Percentiles rank a stretch among this genome's conserved stretches.
These are phyloP conservation scores for Agonopterix heracliana DNA, from an alignment of 2,888 invertebrate species.

Conservation along the genomic window DNA sequence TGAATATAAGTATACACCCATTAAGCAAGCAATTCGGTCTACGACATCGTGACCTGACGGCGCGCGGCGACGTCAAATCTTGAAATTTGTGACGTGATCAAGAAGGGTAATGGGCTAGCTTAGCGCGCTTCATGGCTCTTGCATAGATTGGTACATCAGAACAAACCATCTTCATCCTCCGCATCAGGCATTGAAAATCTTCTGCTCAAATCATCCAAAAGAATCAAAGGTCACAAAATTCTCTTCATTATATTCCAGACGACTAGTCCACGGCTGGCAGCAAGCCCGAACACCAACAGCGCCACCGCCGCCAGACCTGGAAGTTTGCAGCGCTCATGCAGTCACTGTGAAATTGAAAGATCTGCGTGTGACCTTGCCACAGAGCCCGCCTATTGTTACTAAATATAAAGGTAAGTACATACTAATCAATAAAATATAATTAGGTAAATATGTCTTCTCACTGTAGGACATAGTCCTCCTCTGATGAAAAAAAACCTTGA, in stretches of 20 bases:
- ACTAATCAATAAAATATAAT: background rate
- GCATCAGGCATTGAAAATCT: too few relatives aligned
- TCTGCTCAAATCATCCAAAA: too few relatives aligned
- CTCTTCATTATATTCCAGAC: slow-evolving; percentile 26
- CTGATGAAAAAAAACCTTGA: too few relatives aligned
- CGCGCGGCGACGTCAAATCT: too few relatives aligned
- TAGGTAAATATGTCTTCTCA: background rate
- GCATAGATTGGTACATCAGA: too few relatives aligned
- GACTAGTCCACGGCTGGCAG: slow-evolving; percentile 90
- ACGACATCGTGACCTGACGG: too few relatives aligned
- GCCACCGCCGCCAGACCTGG: slow-evolving; percentile 86
- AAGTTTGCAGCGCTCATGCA: slow-evolving; percentile 84
- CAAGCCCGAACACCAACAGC: slow-evolving; percentile 89
- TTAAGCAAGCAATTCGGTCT: too few relatives aligned
- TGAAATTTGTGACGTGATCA: too few relatives aligned
- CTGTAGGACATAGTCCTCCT: background rate
- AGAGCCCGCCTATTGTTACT: slow-evolving; percentile 89
- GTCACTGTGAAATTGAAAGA: slow-evolving; percentile 79
- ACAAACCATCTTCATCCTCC: too few relatives aligned
- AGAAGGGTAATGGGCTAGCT: too few relatives aligned
- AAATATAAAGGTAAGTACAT: slow-evolving; percentile 91
- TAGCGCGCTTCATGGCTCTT: too few relatives aligned
- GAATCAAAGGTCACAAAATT: background rate
- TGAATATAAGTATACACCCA: too few relatives aligned
- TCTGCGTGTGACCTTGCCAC: slow-evolving; percentile 81